A percentile compares a stretch with the other conserved stretches of the same genome.
These are phyloP conservation scores for Xenotilapia leptura DNA, from an alignment of 2,113 vertebrate genomes.

Conservation along the genomic window DNA sequence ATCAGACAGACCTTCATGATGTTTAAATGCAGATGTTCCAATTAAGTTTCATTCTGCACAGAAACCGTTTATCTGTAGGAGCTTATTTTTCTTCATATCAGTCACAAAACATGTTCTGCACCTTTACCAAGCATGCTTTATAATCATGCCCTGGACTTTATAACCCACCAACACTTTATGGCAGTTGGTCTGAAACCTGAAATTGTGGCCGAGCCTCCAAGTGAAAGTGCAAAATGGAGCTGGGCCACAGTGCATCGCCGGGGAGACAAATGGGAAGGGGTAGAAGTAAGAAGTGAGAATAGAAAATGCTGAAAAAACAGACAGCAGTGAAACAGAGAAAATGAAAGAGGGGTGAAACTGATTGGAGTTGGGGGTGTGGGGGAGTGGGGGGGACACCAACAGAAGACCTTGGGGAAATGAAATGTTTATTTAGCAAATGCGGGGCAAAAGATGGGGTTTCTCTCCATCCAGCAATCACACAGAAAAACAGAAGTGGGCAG, in stretches of 20 bases:
- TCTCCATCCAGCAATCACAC: background rate
- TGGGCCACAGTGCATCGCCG: accelerated
- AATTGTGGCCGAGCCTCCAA: background rate
- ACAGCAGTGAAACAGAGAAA: background rate
- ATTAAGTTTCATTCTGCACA: background rate
- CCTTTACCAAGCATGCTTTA: background rate
- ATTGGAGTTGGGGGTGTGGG: background rate
- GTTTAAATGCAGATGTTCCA: background rate
- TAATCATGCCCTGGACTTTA: background rate
- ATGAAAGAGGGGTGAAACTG: background rate
- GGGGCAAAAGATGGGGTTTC: background rate
- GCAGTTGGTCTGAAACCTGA: background rate
- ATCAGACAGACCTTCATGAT: background rate
- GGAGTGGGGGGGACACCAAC: background rate
- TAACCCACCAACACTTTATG: background rate
- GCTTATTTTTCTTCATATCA: background rate
- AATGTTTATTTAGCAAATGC: background rate
- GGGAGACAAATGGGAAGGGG: background rate
- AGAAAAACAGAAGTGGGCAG: background rate
- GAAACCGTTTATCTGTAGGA: accelerated
- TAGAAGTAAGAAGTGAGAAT: background rate
- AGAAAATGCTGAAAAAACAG: background rate
- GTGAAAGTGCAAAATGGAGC: accelerated
- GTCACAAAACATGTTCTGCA: background rate
- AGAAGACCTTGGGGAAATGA: background rate